These are phyloP conservation scores for Chaenogobius annularis DNA, from an alignment of 2,113 vertebrate species.

Conservation along the genomic window DNA sequence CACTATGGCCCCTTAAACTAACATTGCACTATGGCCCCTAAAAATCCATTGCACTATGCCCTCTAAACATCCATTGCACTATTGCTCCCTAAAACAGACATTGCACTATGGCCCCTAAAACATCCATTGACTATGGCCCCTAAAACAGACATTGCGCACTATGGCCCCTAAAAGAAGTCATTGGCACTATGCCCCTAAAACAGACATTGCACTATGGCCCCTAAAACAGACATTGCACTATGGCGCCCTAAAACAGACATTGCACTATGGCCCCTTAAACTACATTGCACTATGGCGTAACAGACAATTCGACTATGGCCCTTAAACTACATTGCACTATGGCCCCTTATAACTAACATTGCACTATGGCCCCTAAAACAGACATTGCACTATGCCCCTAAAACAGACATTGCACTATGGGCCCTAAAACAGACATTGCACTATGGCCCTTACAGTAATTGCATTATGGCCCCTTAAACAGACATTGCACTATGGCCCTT, in stretches of 20 bases:
- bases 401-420: background rate
- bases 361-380: slow-evolving; percentile 3
- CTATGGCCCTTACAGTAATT: no score
- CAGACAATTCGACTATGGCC: no score
- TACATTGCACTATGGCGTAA: background rate
- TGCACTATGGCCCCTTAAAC: background rate
- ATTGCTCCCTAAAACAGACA: slow-evolving; percentile 15
- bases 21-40: background rate
- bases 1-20: background rate
- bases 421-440: slow-evolving; percentile 24
- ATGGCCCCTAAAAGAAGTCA: no score
- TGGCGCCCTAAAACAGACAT: slow-evolving; percentile 19
- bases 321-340: no score
- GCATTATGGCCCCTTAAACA: slow-evolving; percentile 4
- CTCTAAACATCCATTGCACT: background rate
- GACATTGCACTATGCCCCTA: no score
- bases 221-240: background rate
- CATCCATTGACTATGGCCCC: background rate
- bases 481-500: no score
- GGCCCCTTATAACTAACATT: no score
- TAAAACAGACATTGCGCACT: slow-evolving; percentile 14
- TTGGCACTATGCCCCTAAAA: no score
- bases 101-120: no score
- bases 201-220: no score
- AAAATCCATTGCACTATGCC: no score